Evolutionary conservation across 2,797 vertebrate genomes (phyloP).

Genomic region (Carapus acus): DNA sequence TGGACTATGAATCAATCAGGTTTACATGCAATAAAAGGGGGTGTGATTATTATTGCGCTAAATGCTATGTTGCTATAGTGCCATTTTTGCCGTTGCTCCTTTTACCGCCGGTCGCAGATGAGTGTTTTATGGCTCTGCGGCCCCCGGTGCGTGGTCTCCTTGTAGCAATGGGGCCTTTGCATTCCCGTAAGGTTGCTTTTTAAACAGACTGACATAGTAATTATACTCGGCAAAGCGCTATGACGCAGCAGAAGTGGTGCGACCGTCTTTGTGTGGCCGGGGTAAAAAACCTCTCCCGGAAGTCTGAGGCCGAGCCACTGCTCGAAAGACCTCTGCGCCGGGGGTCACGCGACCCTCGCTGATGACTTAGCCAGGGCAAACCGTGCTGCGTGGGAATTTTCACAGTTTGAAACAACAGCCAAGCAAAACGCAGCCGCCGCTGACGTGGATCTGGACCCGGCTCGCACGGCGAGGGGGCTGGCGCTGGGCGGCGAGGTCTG

Average conservation of each 20-base stretch:
- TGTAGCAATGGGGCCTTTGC: slow-evolving; percentile 56
- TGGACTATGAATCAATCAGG: slow-evolving; percentile 66
- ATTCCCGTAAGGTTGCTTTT: slow-evolving; percentile 59
- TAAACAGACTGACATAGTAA: slow-evolving; percentile 65
- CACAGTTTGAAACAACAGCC: slow-evolving; percentile 58
- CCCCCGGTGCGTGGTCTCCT: slow-evolving; percentile 39
- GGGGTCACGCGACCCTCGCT: slow-evolving; percentile 39
- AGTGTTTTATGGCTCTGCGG: slow-evolving; percentile 62
- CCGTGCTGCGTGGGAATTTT: slow-evolving; percentile 36
- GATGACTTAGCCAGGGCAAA: slow-evolving; percentile 52
- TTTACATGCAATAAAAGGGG: slow-evolving; percentile 56
- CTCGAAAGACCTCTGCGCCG: slow-evolving; percentile 42
- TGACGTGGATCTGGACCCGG: slow-evolving; percentile 56
- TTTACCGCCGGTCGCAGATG: slow-evolving; percentile 63
- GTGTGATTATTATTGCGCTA: slow-evolving; percentile 64
- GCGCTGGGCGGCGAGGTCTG: slow-evolving; percentile 11
- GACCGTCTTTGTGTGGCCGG: slow-evolving; percentile 46
- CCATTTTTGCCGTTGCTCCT: slow-evolving; percentile 45
- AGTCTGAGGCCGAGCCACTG: slow-evolving; percentile 40
- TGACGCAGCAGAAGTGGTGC: slow-evolving; percentile 41
- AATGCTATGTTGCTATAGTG: slow-evolving; percentile 57
- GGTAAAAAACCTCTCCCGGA: slow-evolving; percentile 44
- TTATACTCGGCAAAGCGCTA: slow-evolving; percentile 53
- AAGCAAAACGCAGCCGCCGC: slow-evolving; percentile 64
- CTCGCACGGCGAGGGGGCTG: slow-evolving; percentile 41